phyloP scores from a whole-genome alignment of 2,113 vertebrate genomes.

The Cairina moschata region DNA sequence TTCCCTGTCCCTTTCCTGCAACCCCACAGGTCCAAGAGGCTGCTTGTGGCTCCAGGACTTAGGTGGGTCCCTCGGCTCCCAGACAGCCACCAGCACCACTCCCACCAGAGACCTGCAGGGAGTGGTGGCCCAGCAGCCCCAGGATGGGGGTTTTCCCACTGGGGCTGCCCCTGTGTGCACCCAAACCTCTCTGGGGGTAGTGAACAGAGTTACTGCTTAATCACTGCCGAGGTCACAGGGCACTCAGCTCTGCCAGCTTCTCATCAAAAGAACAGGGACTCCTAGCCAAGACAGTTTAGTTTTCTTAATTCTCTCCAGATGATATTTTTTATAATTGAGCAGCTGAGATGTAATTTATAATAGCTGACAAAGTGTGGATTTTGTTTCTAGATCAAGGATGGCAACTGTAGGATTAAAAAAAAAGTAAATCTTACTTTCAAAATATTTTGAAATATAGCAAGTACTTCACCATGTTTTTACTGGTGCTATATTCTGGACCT shows the following conservation, averaged over 20 bases:
- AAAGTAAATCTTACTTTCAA: neutral
- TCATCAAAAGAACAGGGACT: neutral
- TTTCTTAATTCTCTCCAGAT: neutral
- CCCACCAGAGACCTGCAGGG: fast-evolving
- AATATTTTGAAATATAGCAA: neutral
- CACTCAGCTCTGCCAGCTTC: neutral
- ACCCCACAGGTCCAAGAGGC: neutral
- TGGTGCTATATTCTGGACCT: neutral
- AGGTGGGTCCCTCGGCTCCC: neutral
- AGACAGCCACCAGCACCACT: fast-evolving
- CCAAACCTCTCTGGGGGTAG: neutral
- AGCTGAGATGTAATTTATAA: neutral
- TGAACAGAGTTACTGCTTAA: neutral
- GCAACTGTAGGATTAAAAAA: neutral
- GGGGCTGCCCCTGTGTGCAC: fast-evolving
- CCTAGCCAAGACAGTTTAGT: neutral
- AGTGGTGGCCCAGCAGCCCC: neutral
- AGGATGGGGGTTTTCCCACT: fast-evolving
- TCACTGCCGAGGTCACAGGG: neutral
- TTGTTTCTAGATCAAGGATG: neutral
- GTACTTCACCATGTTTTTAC: neutral
- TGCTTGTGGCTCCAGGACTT: neutral
- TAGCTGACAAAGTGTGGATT: neutral
- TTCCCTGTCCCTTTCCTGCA: neutral
- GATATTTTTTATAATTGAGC: neutral